phyloP scores from a whole-genome alignment of 2,113 vertebrate species.

The Leucopsar rothschildi region DNA sequence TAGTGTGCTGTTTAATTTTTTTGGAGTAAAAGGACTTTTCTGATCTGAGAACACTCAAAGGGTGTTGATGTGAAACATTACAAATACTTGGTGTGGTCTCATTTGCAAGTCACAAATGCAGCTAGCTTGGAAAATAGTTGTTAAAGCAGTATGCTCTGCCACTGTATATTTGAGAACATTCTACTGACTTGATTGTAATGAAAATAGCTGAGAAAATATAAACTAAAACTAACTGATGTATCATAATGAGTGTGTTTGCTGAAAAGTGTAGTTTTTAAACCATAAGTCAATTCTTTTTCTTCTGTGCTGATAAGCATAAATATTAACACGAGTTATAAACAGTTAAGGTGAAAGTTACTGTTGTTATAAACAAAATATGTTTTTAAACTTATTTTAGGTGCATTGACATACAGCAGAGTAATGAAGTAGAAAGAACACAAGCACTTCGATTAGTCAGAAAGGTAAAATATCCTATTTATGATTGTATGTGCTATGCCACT shows the following conservation, averaged over 20 bases:
- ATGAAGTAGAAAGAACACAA: slow-evolving; percentile 97
- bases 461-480: slow-evolving; percentile 67
- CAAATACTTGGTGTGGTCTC: neutral
- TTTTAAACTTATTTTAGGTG: slow-evolving; percentile 78
- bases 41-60: neutral
- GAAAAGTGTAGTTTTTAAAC: neutral
- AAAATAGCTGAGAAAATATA: neutral
- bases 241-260: neutral
- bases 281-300: neutral
- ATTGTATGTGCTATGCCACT: neutral
- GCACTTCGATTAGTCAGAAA: slow-evolving; percentile 97
- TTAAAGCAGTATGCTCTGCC: neutral
- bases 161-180: neutral
- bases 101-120: neutral
- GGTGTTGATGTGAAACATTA: neutral
- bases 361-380: neutral
- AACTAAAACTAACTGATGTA: neutral
- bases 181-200: neutral
- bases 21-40: neutral
- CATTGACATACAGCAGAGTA: slow-evolving; percentile 99
- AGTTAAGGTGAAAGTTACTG: neutral
- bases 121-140: neutral
- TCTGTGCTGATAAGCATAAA: neutral
- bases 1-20: neutral
- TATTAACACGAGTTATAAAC: neutral